These are phyloP conservation scores for Salvator merianae DNA, from an alignment of 2,113 vertebrate species.

Conservation along the genomic window DNA sequence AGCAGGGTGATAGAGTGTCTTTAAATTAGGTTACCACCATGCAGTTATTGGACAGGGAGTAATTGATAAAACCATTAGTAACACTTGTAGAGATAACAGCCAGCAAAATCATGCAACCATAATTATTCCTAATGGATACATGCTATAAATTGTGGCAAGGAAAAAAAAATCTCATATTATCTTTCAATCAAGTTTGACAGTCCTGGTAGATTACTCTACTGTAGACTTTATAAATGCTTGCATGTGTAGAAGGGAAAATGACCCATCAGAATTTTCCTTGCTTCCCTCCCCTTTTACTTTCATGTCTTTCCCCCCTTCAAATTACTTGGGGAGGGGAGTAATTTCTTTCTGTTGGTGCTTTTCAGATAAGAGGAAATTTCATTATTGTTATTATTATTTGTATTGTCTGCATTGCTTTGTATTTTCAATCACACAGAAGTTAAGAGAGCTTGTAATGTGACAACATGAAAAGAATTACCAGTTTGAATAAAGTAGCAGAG, in stretches of 20 bases:
- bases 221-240: slow-evolving; percentile 52
- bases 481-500: slow-evolving; percentile 63
- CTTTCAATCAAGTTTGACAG: slow-evolving; percentile 88
- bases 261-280: slow-evolving; percentile 71
- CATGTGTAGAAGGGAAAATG: slow-evolving; percentile 56
- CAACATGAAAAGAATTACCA: slow-evolving; percentile 58
- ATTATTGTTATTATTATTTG: slow-evolving; percentile 45
- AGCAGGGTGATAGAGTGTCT: slow-evolving; percentile 88
- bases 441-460: slow-evolving; percentile 63
- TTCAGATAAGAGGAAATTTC: slow-evolving; percentile 49
- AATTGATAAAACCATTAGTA: slow-evolving; percentile 99
- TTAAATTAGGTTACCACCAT: slow-evolving; percentile 96
- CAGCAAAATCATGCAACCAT: slow-evolving; percentile 94
- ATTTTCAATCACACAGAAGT: slow-evolving; percentile 59
- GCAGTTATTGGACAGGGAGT: slow-evolving; percentile 92
- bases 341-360: slow-evolving; percentile 52
- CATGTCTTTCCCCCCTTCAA: slow-evolving; percentile 49
- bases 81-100: slow-evolving; percentile 98
- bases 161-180: slow-evolving; percentile 82
- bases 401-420: slow-evolving; percentile 49
- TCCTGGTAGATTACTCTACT: slow-evolving; percentile 76
- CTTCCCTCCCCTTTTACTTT: slow-evolving; percentile 33
- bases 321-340: slow-evolving; percentile 39
- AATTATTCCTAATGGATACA: slow-evolving; percentile 96
- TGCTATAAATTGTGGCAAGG: slow-evolving; percentile 92